phyloP scores from a whole-genome alignment of 2,888 invertebrate genomes.

The Bhutanitis thaidina region DNA sequence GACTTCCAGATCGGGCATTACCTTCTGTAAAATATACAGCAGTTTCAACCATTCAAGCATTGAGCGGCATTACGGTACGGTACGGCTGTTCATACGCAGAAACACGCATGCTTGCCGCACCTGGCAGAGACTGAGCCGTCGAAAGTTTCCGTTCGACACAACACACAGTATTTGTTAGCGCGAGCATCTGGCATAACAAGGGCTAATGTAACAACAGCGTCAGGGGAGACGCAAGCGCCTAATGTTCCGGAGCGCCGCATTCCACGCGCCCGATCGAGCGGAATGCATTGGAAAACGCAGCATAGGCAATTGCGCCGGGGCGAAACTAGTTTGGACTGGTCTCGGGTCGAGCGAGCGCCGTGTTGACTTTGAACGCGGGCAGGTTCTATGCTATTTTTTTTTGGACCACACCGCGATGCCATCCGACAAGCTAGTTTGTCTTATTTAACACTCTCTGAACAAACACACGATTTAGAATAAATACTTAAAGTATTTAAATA shows the following conservation, averaged over 20 bases:
- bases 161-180: no score
- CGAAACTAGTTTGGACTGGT: conserved; percentile 54
- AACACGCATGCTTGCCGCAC: no score
- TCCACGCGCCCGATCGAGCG: conserved; percentile 45
- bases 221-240: conserved; percentile 28
- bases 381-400: conserved; percentile 48
- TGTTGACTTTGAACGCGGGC: conserved; percentile 54
- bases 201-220: no score
- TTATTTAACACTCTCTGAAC: background rate
- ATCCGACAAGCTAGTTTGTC: background rate
- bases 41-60: no score
- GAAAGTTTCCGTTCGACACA: no score
- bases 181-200: no score
- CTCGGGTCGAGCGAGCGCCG: conserved; percentile 33
- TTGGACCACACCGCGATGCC: conserved; percentile 27
- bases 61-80: no score
- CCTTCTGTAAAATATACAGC: no score
- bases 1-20: background rate
- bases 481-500: no score
- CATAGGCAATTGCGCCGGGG: conserved; percentile 28
- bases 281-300: conserved; percentile 58
- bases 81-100: no score
- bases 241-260: conserved; percentile 40
- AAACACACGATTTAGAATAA: background rate
- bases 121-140: no score